Evolutionary conservation across 2,888 invertebrate genomes (phyloP).

Genomic region (Nomada fabriciana): DNA sequence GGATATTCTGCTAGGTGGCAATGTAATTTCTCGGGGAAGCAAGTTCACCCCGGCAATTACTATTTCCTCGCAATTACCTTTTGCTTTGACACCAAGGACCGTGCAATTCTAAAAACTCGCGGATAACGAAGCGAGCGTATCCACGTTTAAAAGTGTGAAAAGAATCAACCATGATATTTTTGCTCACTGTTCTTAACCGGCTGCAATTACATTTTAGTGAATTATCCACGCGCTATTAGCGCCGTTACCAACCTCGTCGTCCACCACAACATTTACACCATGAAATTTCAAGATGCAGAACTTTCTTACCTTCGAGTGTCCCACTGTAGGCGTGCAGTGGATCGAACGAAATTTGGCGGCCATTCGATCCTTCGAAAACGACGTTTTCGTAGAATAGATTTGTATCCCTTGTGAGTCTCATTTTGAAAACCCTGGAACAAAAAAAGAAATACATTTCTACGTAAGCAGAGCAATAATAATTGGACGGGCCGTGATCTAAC

Average conservation of each 20-base stretch:
- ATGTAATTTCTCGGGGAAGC: conserved; percentile 28
- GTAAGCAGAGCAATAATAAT: neutral
- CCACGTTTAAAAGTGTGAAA: neutral
- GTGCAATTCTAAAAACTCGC: conserved; percentile 11
- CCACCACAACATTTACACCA: neutral
- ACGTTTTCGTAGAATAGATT: conserved; percentile 83
- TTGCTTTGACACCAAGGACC: conserved; percentile 18
- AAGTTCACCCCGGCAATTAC: conserved; percentile 1
- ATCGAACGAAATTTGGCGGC: conserved; percentile 82
- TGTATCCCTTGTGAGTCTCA: conserved; percentile 83
- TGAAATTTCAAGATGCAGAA: too few relatives aligned
- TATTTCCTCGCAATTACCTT: conserved; percentile 15
- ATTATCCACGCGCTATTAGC: conserved; percentile 10
- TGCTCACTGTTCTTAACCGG: neutral
- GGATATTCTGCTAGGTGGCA: neutral
- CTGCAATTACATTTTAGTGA: conserved; percentile 29
- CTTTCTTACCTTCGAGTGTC: conserved; percentile 82
- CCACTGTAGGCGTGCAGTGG: conserved; percentile 83
- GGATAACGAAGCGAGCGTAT: conserved; percentile 24
- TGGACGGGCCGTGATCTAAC: neutral
- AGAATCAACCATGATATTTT: conserved; percentile 9
- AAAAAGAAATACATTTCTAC: neutral
- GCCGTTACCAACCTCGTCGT: neutral
- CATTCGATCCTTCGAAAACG: conserved; percentile 83
- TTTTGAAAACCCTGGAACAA: conserved; percentile 81